Conservation (phyloP, 1,140 invertebrate genomes). For the Epicauta chinensis region DNA sequence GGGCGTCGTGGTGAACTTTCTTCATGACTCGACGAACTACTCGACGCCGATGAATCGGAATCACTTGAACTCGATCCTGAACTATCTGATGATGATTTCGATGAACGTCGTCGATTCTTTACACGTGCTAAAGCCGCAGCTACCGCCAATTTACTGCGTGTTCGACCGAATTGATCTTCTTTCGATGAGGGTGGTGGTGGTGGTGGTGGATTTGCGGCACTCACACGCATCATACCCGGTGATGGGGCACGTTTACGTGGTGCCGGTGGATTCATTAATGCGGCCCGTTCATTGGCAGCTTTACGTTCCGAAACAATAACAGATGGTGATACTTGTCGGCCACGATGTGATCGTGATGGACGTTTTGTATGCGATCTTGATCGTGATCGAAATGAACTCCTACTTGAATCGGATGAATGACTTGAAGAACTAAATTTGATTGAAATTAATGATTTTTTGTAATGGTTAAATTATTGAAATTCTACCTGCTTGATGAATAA, state of each 20-base stretch:
- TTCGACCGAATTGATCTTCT: conserved; percentile 31
- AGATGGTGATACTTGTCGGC: conserved; percentile 47
- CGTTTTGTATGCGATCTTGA: conserved; percentile 47
- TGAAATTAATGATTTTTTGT: neutral
- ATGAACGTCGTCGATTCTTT: conserved; percentile 38
- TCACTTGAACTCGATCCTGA: conserved; percentile 48
- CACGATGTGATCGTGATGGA: conserved; percentile 22
- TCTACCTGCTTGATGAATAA: conserved; percentile 64
- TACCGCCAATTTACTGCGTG: conserved; percentile 32
- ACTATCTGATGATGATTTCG: conserved; percentile 44
- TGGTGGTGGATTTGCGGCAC: conserved; percentile 41
- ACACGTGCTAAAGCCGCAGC: conserved; percentile 38
- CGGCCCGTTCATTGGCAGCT: conserved; percentile 52
- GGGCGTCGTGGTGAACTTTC: conserved; percentile 40
- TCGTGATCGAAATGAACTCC: conserved; percentile 43
- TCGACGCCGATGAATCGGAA: conserved; percentile 41
- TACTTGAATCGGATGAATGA: conserved; percentile 40
- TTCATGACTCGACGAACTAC: conserved; percentile 42
- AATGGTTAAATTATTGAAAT: neutral
- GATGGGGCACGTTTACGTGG: conserved; percentile 48
- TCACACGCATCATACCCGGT: conserved; percentile 45
- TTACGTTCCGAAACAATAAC: conserved; percentile 55
- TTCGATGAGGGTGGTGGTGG: conserved; percentile 21
- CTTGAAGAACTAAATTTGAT: conserved; percentile 32
- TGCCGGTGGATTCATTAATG: conserved; percentile 63